Conservation (phyloP, 2,113 vertebrate genomes). For the Clarias batrachus region DNA sequence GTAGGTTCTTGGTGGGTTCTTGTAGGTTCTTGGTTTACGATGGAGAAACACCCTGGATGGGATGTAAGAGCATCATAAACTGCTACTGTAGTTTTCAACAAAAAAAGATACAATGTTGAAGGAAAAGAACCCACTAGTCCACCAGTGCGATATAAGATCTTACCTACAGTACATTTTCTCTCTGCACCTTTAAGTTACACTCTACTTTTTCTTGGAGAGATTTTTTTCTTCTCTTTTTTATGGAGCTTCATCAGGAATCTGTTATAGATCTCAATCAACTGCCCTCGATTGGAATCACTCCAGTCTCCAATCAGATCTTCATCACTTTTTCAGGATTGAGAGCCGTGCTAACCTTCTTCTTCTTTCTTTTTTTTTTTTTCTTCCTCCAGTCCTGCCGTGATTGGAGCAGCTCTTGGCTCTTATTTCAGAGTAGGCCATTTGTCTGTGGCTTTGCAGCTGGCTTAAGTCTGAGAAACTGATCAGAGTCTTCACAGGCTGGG, state of each 20-base stretch:
- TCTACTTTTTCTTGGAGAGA: constrained; percentile 26
- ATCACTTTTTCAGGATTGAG: constrained; percentile 35
- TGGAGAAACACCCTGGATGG: neutral
- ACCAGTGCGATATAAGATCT: neutral
- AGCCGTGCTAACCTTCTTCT: constrained; percentile 10
- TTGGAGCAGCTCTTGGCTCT: constrained; percentile 18
- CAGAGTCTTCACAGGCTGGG: constrained; percentile 32
- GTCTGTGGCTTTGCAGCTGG: constrained; percentile 32
- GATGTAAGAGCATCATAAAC: neutral
- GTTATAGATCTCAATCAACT: constrained; percentile 48
- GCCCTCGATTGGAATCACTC: constrained; percentile 41
- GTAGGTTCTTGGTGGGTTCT: neutral
- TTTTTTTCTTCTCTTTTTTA: constrained; percentile 2
- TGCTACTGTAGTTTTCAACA: neutral
- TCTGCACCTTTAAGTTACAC: neutral
- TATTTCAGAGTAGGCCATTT: constrained; percentile 30
- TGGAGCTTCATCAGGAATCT: constrained; percentile 48
- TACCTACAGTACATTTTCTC: neutral
- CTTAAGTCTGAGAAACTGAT: constrained; percentile 44
- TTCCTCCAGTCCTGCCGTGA: constrained; percentile 13
- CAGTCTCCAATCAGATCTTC: constrained; percentile 38
- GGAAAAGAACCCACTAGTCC: neutral
- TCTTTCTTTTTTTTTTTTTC: neutral
- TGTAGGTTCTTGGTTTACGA: neutral
- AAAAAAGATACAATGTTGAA: neutral